Conservation (phyloP, 1,140 invertebrate species). For the Brachionus asplanchnoidis region DNA sequence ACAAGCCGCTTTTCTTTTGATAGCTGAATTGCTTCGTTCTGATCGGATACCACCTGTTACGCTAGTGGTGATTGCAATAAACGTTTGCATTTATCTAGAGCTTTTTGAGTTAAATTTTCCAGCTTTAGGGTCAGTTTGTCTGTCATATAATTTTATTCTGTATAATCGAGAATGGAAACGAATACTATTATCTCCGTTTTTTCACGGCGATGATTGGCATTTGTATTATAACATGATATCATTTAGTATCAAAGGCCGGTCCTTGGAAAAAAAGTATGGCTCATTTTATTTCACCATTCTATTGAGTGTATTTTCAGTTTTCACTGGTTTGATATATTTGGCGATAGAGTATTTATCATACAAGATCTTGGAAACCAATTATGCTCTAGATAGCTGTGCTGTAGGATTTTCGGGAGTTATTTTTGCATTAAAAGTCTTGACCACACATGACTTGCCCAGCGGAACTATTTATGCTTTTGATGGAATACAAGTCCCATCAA, state of each 20-base stretch:
- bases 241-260: conserved; percentile 64
- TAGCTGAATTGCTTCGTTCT: not conserved
- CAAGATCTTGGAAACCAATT: conserved; percentile 44
- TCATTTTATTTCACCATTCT: conserved; percentile 62
- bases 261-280: conserved; percentile 61
- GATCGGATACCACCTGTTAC: conserved; percentile 14
- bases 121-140: not conserved
- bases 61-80: conserved; percentile 8
- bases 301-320: conserved; percentile 60
- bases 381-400: conserved; percentile 59
- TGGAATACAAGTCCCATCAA: conserved; percentile 61
- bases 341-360: conserved; percentile 51
- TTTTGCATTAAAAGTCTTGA: conserved; percentile 68
- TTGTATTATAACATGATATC: conserved; percentile 72
- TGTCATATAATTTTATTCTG: not conserved
- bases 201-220: conserved; percentile 69
- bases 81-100: conserved; percentile 23
- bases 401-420: conserved; percentile 66
- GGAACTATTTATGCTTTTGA: conserved; percentile 55
- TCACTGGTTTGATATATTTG: conserved; percentile 62
- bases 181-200: conserved; percentile 63
- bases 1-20: conserved; percentile 17
- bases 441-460: conserved; percentile 57
- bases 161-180: conserved; percentile 61
- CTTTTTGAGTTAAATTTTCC: not conserved